Base-by-base conservation (phyloP, 1,140 invertebrate species). In the Hyposmocoma kahamanoa region DNA sequence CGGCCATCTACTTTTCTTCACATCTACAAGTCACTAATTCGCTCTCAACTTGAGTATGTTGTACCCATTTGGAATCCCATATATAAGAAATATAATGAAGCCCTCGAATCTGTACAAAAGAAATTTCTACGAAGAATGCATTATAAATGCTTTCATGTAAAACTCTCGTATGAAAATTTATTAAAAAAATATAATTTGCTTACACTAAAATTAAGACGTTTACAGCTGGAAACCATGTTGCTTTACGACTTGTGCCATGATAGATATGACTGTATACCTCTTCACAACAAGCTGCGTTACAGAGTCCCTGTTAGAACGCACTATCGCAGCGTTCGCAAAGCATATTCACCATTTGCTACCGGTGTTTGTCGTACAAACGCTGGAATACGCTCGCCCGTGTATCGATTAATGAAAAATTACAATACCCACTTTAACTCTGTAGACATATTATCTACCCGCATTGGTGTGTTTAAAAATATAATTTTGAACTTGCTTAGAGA, bases 81-180 rank as follows among this genome's bases (percentile, higher is more conserved):
- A 36, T 57, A 52, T 32, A 28, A 44, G 18, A 48, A 46, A 38
- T 57, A 57, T 42, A 34, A 24, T 10, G 48, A 50, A 17, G 24
- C 5, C 1, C 0, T 56, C 4, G 53, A 56, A 32, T 17, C 4
- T 3, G 43, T 55, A 5, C 47, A 55, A 22, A 43, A 30, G 15
- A 55, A 49, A 46, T 48, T 20, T 10, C 41, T 56, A 42, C 22
- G 24, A 9, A 19, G 39, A 52, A 58, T 58, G 59, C 17, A 54
- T 26, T 39, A 19, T n/a, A 18, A 20, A 39, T 39, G 36, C n/a
- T 4, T 3, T n/a, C 36, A 19, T 8, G 10, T 8, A 19, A 15
- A 13, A 19, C 10, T 39, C 2, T 19, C 36, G 5, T 39, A 39
- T 20, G 5, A 18, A 5, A 5, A 19, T 8, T n/a, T 39, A 3